Evolutionary conservation across 2,113 vertebrate species (phyloP).

Genomic region (Lampris megalopsis): DNA sequence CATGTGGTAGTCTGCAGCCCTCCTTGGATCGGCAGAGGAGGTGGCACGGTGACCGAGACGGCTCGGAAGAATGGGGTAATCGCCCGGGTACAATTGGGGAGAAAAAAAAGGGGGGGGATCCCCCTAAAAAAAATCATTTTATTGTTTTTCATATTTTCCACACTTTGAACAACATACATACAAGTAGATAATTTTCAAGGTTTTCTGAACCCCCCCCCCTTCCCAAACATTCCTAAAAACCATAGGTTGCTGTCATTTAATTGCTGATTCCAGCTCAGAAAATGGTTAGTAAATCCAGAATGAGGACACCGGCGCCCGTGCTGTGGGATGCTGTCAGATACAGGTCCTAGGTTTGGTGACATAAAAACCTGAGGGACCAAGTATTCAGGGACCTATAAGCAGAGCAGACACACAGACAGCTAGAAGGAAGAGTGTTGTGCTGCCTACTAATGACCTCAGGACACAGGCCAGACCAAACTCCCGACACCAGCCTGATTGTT

Average conservation of each 20-base stretch:
- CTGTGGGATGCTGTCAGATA: slow-evolving; percentile 15
- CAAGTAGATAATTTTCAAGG: not conserved
- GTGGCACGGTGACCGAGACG: too few species aligned
- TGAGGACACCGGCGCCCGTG: not conserved
- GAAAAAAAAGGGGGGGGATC: too few species aligned
- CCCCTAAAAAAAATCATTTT: too few species aligned
- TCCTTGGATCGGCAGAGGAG: too few species aligned
- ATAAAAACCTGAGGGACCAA: slow-evolving; percentile 24
- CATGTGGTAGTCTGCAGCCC: too few species aligned
- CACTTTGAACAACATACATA: not conserved
- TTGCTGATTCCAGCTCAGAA: not conserved
- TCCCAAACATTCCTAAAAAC: not conserved
- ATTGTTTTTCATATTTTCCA: not conserved
- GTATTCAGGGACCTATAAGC: slow-evolving; percentile 27
- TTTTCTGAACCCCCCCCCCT: not conserved
- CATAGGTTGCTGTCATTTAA: not conserved
- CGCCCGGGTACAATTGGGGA: too few species aligned
- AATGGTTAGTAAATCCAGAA: not conserved
- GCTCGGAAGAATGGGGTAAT: too few species aligned
- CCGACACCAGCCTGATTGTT: not conserved
- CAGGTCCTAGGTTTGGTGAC: slow-evolving; percentile 29
- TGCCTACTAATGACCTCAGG: slow-evolving; percentile 33
- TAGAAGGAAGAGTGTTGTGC: not conserved
- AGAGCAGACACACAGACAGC: slow-evolving; percentile 2
- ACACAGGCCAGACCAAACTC: not conserved